These are phyloP conservation scores for Drosophila tanythrix DNA, from an alignment of 2,888 invertebrate species.

Conservation along the genomic window DNA sequence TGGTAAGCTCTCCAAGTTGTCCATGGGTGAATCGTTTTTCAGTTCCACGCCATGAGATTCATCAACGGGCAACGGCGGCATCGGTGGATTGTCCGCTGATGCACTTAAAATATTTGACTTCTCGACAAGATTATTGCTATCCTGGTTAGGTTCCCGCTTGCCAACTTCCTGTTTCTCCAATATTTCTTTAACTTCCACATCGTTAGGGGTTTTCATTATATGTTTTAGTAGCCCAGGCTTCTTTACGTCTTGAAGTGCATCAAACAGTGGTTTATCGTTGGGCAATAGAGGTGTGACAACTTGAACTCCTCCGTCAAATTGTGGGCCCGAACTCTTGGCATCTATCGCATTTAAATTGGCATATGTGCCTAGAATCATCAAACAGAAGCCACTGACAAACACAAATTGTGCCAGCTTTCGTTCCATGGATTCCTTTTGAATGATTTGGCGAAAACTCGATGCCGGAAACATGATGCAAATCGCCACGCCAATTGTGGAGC, in stretches of 20 bases:
- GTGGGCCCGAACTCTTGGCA: slow-evolving; percentile 85
- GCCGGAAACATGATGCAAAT: slow-evolving; percentile 97
- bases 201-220: slow-evolving; percentile 35
- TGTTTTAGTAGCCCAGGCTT: slow-evolving; percentile 50
- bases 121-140: slow-evolving; percentile 17
- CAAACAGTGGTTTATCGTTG: slow-evolving; percentile 37
- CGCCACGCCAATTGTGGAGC: slow-evolving; percentile 97
- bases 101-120: slow-evolving; percentile 23
- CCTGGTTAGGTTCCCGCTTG: slow-evolving; percentile 18
- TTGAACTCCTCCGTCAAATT: slow-evolving; percentile 56
- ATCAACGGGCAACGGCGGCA: slow-evolving; percentile 80
- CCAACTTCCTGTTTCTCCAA: slow-evolving; percentile 36
- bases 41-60: slow-evolving; percentile 57
- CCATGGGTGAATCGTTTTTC: slow-evolving; percentile 16
- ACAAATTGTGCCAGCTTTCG: slow-evolving; percentile 92
- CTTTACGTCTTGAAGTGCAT: slow-evolving; percentile 41
- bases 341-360: slow-evolving; percentile 93
- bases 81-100: slow-evolving; percentile 57
- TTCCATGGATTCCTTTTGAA: slow-evolving; percentile 93
- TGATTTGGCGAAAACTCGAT: slow-evolving; percentile 93
- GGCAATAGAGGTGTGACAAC: slow-evolving; percentile 60
- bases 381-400: slow-evolving; percentile 92
- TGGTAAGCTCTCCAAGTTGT: slow-evolving; percentile 13
- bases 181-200: slow-evolving; percentile 21
- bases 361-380: slow-evolving; percentile 96